Conservation (phyloP, 2,888 invertebrate genomes). For the Synergus laeviventris region DNA sequence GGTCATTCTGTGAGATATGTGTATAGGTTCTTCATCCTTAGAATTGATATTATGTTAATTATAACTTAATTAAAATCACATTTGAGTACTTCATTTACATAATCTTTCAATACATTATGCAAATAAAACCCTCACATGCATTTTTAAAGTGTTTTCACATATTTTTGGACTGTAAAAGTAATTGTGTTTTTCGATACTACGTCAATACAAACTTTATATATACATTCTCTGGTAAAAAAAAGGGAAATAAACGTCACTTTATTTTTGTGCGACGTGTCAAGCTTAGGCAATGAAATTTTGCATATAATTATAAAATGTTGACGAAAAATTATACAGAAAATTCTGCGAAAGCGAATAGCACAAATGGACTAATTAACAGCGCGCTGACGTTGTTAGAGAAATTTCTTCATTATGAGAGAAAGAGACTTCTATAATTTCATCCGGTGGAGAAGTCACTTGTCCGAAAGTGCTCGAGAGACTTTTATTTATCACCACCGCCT, state of each 20-base stretch:
- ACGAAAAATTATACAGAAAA: neutral
- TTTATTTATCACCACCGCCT: neutral
- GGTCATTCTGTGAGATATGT: no score
- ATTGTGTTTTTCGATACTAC: no score
- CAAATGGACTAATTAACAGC: constrained; percentile 1
- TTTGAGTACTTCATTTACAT: neutral
- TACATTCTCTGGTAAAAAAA: neutral
- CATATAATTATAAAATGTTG: neutral
- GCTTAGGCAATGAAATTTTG: neutral
- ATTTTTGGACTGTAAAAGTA: no score
- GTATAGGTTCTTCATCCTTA: neutral
- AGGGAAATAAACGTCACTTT: neutral
- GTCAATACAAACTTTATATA: neutral
- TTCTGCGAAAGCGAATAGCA: neutral
- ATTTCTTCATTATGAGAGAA: neutral
- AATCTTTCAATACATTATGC: neutral
- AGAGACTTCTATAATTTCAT: neutral
- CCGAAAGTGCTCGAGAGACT: neutral
- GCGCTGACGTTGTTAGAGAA: neutral
- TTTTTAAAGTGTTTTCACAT: no score
- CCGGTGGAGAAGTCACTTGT: neutral
- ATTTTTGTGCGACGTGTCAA: neutral
- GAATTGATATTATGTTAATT: neutral
- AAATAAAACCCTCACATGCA: neutral
- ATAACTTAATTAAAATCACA: neutral